Evolutionary conservation across 2,888 invertebrate genomes (phyloP).

Genomic region (Lithosia quadra): DNA sequence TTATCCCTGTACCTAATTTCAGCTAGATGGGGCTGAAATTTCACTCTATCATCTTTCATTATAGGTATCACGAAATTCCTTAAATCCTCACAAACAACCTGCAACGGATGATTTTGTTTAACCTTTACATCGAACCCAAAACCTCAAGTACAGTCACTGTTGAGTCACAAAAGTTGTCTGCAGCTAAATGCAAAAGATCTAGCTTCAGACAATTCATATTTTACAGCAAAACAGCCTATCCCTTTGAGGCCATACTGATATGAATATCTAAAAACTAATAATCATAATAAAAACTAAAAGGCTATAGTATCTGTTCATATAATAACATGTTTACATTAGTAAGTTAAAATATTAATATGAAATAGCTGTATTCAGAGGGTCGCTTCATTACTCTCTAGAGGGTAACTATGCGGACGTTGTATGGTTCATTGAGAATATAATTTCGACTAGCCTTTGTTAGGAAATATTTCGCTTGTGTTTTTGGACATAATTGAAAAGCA

Average conservation of each 20-base stretch:
- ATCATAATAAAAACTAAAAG: conserved; percentile 12
- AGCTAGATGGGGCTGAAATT: no score
- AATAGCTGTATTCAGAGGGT: conserved; percentile 30
- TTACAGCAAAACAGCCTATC: neutral
- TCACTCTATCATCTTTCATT: no score
- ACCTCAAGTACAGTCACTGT: no score
- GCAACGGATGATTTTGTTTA: no score
- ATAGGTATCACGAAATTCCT: no score
- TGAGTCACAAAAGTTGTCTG: neutral
- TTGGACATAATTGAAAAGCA: neutral
- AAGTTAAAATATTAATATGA: conserved; percentile 50
- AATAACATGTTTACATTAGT: conserved; percentile 46
- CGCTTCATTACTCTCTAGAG: conserved; percentile 43
- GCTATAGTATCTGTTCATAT: conserved; percentile 26
- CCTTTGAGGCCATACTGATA: neutral
- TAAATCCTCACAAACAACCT: no score
- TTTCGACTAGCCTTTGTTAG: conserved; percentile 30
- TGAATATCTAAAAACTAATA: neutral
- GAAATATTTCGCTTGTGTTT: neutral
- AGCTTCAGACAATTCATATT: neutral
- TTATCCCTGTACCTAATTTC: no score
- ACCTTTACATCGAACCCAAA: no score
- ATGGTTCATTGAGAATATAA: conserved; percentile 27
- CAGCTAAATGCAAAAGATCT: neutral
- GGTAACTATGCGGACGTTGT: conserved; percentile 26